These are phyloP conservation scores for Entomobrya multifasciata DNA, from an alignment of 2,888 invertebrate genomes.

Conservation along the genomic window DNA sequence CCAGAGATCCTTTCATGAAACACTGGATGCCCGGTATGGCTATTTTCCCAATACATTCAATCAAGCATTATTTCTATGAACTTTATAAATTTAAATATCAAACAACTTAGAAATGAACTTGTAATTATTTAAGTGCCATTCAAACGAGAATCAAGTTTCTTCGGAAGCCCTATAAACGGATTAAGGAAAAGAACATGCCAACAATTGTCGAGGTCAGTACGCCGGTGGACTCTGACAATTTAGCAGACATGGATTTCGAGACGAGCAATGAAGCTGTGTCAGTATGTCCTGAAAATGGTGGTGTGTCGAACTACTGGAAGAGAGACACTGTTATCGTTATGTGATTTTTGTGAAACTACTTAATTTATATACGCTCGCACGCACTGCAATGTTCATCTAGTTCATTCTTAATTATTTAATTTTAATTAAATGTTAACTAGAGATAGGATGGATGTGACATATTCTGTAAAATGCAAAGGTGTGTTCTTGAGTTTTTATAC, in stretches of 20 bases:
- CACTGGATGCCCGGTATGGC: slow-evolving; percentile 52
- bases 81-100: no score
- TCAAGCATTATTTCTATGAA: no score
- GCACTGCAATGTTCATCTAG: no score
- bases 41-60: no score
- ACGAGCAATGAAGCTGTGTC: slow-evolving; percentile 47
- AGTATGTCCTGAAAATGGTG: slow-evolving; percentile 33
- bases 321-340: slow-evolving; percentile 55
- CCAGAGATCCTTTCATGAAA: slow-evolving; percentile 1
- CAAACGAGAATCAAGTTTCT: slow-evolving; percentile 61
- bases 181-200: slow-evolving; percentile 56
- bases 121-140: slow-evolving; percentile 27
- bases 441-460: no score
- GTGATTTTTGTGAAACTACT: no score
- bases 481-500: no score
- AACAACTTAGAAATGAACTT: no score
- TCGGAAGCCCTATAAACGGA: slow-evolving; percentile 54
- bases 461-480: no score
- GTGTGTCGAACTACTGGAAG: slow-evolving; percentile 49
- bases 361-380: no score
- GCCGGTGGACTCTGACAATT: slow-evolving; percentile 53
- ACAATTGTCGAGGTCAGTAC: slow-evolving; percentile 56
- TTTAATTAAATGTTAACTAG: no score
- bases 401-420: no score
- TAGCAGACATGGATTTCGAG: slow-evolving; percentile 21